A percentile compares a stretch with the other conserved stretches of the same genome.
These are phyloP conservation scores for Ciconia stormi DNA, from an alignment of 2,113 vertebrate species.

Conservation along the genomic window DNA sequence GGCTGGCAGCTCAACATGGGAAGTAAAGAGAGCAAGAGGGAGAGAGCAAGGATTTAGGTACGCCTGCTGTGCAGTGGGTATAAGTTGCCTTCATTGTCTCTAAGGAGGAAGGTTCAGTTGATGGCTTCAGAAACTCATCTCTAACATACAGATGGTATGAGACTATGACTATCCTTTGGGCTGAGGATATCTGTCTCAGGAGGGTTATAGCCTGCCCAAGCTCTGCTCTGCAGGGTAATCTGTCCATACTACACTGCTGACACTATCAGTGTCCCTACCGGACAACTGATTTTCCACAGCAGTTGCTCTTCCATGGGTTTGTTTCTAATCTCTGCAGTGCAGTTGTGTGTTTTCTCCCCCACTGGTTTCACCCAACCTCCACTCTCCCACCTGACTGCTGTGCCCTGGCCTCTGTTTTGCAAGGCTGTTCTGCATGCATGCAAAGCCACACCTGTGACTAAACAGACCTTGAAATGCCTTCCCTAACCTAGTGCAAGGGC, in stretches of 20 bases:
- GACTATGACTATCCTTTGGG: not conserved
- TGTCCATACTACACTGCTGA: not conserved
- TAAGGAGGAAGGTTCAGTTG: not conserved
- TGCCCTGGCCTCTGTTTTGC: not conserved
- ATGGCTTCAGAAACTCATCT: not conserved
- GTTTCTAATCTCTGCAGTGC: slow-evolving; percentile 30
- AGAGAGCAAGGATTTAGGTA: not conserved
- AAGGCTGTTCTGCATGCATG: not conserved
- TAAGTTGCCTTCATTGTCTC: not conserved
- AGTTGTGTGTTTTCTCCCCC: not conserved
- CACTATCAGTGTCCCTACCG: not conserved
- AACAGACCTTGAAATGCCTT: not conserved
- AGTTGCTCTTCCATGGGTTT: not conserved
- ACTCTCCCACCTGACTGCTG: not conserved
- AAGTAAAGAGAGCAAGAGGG: not conserved
- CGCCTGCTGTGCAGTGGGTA: not conserved
- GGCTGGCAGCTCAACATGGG: not conserved
- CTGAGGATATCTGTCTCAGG: not conserved
- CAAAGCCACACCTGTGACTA: not conserved
- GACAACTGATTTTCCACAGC: not conserved
- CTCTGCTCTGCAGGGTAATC: not conserved
- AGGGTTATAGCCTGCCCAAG: not conserved
- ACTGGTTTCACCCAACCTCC: not conserved
- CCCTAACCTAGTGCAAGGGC: not conserved
- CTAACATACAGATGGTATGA: not conserved